Conservation (phyloP, 2,113 vertebrate genomes). For the Nematolebias whitei region DNA sequence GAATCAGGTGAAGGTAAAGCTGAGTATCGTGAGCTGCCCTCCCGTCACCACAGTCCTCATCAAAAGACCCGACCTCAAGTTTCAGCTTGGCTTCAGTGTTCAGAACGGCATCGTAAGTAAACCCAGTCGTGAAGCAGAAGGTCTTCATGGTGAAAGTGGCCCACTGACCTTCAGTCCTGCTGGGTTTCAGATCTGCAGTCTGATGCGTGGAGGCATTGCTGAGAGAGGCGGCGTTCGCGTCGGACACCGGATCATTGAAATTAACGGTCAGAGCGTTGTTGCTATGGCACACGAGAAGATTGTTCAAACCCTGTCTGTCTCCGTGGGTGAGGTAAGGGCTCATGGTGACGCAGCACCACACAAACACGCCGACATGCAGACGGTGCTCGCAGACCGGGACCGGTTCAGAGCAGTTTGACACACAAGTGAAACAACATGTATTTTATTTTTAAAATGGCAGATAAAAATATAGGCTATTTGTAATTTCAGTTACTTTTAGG, state of each 20-base stretch:
- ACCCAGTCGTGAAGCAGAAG: conserved; percentile 7
- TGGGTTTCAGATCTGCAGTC: conserved; percentile 90
- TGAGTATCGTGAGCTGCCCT: conserved; percentile 97
- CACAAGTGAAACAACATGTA: no score
- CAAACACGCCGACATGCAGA: conserved; percentile 3
- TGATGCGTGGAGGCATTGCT: conserved; percentile 97
- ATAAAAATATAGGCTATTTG: no score
- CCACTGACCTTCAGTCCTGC: background rate
- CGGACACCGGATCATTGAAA: conserved; percentile 97
- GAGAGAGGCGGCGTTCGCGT: conserved; percentile 96
- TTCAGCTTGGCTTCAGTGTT: conserved; percentile 97
- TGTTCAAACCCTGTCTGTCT: conserved; percentile 95
- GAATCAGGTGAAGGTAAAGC: conserved; percentile 91
- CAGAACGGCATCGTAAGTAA: conserved; percentile 97
- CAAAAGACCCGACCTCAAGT: conserved; percentile 96
- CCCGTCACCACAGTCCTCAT: conserved; percentile 97
- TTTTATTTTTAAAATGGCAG: no score
- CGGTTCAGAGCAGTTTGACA: no score
- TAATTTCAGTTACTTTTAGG: background rate
- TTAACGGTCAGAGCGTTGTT: conserved; percentile 98
- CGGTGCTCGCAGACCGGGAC: no score
- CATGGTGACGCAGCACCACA: conserved; percentile 17
- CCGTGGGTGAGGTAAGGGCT: conserved; percentile 92
- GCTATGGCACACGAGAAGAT: conserved; percentile 99
- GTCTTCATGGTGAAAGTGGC: no score